Percentiles rank a stretch among this genome's conserved stretches.
Conservation (phyloP, 1,140 invertebrate species). For the Bursaphelenchus mucronatus region DNA sequence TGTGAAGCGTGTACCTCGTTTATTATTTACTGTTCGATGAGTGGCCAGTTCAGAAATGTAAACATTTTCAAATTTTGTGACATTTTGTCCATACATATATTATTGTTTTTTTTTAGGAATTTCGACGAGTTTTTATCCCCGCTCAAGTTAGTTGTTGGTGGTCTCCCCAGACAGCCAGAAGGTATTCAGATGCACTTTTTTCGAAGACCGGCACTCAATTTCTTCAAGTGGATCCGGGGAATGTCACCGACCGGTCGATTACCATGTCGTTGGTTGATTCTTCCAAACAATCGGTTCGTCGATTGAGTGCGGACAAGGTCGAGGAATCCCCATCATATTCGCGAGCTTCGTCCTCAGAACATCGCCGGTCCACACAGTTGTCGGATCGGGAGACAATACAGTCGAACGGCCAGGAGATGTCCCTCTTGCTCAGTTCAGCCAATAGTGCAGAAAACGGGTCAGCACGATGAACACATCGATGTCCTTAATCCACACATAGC, state of each 20-base stretch:
- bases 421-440: too few relatives aligned
- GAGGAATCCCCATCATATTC: not conserved
- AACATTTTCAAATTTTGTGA: constrained; percentile 20
- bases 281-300: constrained; percentile 18
- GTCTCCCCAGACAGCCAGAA: constrained; percentile 15
- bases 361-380: constrained; percentile 10
- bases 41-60: constrained; percentile 57
- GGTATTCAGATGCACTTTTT: constrained; percentile 27
- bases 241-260: constrained; percentile 32
- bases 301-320: constrained; percentile 1
- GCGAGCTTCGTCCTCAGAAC: not conserved
- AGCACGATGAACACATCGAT: too few relatives aligned
- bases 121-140: constrained; percentile 56
- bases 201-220: constrained; percentile 12
- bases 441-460: too few relatives aligned
- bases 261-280: constrained; percentile 31
- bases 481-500: too few relatives aligned
- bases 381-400: too few relatives aligned
- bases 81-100: not conserved
- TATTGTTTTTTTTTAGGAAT: constrained; percentile 44
- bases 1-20: constrained; percentile 55
- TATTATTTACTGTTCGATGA: constrained; percentile 60
- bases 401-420: too few relatives aligned
- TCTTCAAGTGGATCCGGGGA: constrained; percentile 23
- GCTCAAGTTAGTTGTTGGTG: constrained; percentile 26